Evolutionary conservation across 2,113 vertebrate species (phyloP).

Genomic region (Maccullochella peelii): DNA sequence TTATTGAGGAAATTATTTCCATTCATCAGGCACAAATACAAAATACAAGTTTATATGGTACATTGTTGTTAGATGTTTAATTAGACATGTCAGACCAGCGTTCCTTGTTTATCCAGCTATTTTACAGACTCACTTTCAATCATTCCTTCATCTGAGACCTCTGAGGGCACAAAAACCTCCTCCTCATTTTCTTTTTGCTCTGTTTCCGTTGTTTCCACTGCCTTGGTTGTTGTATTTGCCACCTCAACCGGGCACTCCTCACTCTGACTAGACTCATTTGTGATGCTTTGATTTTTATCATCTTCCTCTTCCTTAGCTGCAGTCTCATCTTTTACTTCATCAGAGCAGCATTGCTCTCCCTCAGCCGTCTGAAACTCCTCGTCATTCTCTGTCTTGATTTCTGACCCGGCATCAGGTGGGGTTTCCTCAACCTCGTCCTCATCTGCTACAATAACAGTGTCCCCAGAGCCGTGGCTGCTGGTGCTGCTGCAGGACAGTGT

Average conservation of each 20-base stretch:
- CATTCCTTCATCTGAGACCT: background rate
- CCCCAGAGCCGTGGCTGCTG: slow-evolving; percentile 82
- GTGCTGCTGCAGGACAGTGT: slow-evolving; percentile 81
- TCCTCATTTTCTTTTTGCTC: background rate
- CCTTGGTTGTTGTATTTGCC: background rate
- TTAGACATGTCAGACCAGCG: background rate
- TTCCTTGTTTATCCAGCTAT: background rate
- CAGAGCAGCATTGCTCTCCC: slow-evolving; percentile 18
- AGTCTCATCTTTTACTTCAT: slow-evolving; percentile 34
- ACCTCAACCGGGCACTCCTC: background rate
- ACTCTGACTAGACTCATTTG: background rate
- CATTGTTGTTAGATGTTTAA: background rate
- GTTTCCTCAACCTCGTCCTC: slow-evolving; percentile 38
- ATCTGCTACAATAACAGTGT: slow-evolving; percentile 77
- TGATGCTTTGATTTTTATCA: background rate
- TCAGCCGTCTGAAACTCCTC: background rate
- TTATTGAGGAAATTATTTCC: background rate
- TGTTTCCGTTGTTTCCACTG: background rate
- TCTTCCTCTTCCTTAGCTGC: background rate
- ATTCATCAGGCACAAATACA: background rate
- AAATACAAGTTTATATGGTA: background rate
- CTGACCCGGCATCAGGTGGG: slow-evolving; percentile 7
- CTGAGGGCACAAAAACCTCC: background rate
- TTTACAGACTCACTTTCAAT: slow-evolving; percentile 14
- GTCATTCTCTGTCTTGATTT: slow-evolving; percentile 5